Evolutionary conservation across 1,140 invertebrate genomes (phyloP).

Genomic region (Drosophila nikananu): DNA sequence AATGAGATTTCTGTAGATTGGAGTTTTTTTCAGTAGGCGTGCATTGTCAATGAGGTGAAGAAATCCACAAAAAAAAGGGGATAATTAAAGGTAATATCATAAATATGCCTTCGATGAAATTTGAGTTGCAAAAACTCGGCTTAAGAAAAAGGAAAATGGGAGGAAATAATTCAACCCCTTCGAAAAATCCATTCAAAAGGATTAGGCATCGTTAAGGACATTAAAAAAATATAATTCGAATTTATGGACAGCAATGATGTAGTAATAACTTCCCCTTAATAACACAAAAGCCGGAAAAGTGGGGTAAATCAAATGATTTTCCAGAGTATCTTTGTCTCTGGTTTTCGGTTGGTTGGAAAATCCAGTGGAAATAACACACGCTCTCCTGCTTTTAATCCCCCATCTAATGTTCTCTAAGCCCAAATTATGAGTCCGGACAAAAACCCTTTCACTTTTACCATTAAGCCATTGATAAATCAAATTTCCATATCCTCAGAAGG

Average conservation of each 20-base stretch:
- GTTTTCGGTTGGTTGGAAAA: conserved; percentile 16
- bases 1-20: conserved; percentile 20
- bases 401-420: conserved; percentile 34
- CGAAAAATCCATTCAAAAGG: conserved; percentile 18
- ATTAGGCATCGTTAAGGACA: conserved; percentile 49
- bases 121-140: conserved; percentile 22
- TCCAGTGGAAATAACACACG: conserved; percentile 48
- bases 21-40: conserved; percentile 25
- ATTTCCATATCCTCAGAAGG: conserved; percentile 17
- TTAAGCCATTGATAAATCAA: conserved; percentile 50
- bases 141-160: conserved; percentile 14
- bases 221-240: conserved; percentile 51
- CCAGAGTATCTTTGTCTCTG: conserved; percentile 34
- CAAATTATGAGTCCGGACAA: conserved; percentile 55
- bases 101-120: conserved; percentile 27
- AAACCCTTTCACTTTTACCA: conserved; percentile 59
- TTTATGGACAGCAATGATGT: conserved; percentile 32
- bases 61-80: conserved; percentile 20
- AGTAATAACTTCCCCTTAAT: conserved; percentile 32
- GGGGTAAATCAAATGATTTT: conserved; percentile 28
- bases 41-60: conserved; percentile 50
- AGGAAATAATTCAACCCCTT: conserved; percentile 10
- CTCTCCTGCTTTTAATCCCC: conserved; percentile 33
- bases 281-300: neutral
- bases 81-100: conserved; percentile 52